phyloP scores from a whole-genome alignment of 2,797 vertebrate genomes.

The Myotis daubentonii region DNA sequence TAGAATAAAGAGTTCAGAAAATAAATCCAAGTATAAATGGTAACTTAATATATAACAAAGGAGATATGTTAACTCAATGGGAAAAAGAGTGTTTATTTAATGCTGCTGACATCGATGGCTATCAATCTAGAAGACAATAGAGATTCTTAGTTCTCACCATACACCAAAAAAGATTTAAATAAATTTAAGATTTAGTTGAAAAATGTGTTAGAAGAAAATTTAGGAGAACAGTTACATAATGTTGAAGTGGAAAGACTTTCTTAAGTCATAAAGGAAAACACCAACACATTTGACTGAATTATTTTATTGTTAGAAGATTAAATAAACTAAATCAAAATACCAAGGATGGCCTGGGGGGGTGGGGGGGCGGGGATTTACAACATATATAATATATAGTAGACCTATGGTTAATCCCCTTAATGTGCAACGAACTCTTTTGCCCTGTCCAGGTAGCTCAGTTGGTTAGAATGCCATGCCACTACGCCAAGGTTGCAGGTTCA shows the following conservation, averaged over 20 bases:
- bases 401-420: neutral
- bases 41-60: neutral
- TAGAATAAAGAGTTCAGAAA: neutral
- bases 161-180: neutral
- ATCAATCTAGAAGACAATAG: neutral
- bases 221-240: neutral
- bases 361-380: neutral
- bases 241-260: neutral
- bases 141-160: neutral
- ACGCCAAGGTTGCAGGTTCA: neutral
- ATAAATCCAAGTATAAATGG: neutral
- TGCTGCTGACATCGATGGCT: neutral
- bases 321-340: constrained; percentile 25
- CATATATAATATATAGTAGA: neutral
- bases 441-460: neutral
- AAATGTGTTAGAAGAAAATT: neutral
- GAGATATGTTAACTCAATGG: neutral
- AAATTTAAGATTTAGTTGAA: constrained; percentile 15
- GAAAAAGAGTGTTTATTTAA: neutral
- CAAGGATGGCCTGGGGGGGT: neutral
- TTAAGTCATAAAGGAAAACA: neutral
- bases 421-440: neutral
- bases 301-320: constrained; percentile 14
- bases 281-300: neutral
- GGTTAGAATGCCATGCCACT: neutral